Evolutionary conservation across 2,113 vertebrate genomes (phyloP).

Genomic region (Oreamnos americanus): DNA sequence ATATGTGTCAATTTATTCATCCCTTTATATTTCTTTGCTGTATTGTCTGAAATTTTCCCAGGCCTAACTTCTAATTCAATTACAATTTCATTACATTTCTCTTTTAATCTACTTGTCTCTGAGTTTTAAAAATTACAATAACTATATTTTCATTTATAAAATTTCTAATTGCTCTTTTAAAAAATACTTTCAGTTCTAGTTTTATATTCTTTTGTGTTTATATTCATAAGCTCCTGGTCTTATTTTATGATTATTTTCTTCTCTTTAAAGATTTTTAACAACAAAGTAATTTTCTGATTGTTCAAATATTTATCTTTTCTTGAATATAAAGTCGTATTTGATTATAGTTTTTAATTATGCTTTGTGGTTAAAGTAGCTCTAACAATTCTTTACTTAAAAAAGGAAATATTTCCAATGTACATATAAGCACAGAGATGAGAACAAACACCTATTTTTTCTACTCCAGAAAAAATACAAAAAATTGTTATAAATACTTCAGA

Average conservation of each 20-base stretch:
- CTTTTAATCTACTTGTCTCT: background rate
- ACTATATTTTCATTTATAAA: background rate
- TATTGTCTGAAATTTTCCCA: background rate
- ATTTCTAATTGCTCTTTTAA: background rate
- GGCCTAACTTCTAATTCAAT: background rate
- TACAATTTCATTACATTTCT: background rate
- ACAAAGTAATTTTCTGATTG: background rate
- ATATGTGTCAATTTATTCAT: background rate
- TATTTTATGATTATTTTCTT: background rate
- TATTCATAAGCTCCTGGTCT: background rate
- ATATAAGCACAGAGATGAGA: background rate
- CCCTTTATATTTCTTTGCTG: background rate
- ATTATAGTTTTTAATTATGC: background rate
- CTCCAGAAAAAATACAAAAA: background rate
- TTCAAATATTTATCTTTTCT: background rate
- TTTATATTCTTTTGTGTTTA: slow-evolving; percentile 1
- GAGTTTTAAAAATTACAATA: background rate
- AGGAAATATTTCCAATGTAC: background rate
- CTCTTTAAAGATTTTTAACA: slow-evolving; percentile 17
- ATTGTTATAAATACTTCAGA: background rate
- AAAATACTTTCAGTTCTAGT: background rate
- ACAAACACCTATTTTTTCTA: background rate
- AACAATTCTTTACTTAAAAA: background rate
- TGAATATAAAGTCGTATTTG: background rate
- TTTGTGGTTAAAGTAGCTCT: background rate